phyloP scores from a whole-genome alignment of 2,888 invertebrate species.

The Drosophila pseudotakahashii region DNA sequence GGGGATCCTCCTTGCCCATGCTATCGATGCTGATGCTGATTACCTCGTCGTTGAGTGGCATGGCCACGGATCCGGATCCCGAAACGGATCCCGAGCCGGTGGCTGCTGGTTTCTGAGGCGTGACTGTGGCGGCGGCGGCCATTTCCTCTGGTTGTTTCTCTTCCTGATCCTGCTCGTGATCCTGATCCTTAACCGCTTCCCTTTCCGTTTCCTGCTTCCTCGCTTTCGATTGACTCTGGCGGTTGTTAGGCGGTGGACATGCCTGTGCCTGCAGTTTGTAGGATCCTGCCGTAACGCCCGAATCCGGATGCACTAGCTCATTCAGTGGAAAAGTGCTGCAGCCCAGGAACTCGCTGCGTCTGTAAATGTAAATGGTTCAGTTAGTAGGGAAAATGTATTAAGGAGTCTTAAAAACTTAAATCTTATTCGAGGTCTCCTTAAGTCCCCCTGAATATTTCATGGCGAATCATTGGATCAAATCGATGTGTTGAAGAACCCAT shows the following conservation, averaged over 20 bases:
- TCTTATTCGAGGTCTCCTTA: background rate
- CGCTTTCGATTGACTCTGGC: slow-evolving; percentile 27
- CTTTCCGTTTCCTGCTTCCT: background rate
- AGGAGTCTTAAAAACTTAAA: background rate
- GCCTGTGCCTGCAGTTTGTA: slow-evolving; percentile 90
- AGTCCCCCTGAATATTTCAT: too few relatives aligned
- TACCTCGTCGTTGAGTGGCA: slow-evolving; percentile 64
- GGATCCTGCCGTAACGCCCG: slow-evolving; percentile 86
- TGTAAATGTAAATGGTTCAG: slow-evolving; percentile 85
- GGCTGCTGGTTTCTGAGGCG: slow-evolving; percentile 76
- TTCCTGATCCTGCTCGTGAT: slow-evolving; percentile 9
- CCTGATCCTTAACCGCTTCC: slow-evolving; percentile 25
- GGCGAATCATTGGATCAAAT: background rate
- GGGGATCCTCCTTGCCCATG: slow-evolving; percentile 49
- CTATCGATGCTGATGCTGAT: slow-evolving; percentile 82
- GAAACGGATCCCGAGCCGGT: slow-evolving; percentile 16
- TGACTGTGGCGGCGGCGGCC: slow-evolving; percentile 31
- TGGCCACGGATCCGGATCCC: slow-evolving; percentile 10
- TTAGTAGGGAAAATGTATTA: background rate
- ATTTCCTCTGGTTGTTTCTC: background rate
- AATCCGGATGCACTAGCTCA: slow-evolving; percentile 89
- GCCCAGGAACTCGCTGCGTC: slow-evolving; percentile 96
- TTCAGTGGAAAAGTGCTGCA: slow-evolving; percentile 96
- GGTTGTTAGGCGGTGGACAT: slow-evolving; percentile 85
- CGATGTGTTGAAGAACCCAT: too few relatives aligned